phyloP scores from a whole-genome alignment of 2,888 invertebrate genomes.

The Aspidiotus destructor region DNA sequence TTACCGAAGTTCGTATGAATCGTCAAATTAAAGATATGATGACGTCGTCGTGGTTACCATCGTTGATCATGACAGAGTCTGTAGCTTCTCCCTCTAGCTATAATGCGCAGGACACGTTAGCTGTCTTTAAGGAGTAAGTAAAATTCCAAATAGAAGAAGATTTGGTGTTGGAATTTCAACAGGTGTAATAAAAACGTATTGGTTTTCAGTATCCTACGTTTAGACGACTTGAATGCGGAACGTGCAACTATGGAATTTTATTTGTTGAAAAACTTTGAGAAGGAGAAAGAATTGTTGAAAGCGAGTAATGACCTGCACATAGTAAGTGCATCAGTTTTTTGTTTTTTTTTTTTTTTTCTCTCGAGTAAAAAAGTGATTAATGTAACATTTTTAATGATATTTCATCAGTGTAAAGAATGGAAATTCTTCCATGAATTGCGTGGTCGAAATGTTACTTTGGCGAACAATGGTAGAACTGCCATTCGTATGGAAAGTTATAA shows the following conservation, averaged over 20 bases:
- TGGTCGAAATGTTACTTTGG: constrained; percentile 67
- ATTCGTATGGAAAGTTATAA: constrained; percentile 71
- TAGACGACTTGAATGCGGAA: constrained; percentile 25
- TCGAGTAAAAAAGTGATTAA: too few relatives aligned
- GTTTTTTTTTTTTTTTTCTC: not conserved
- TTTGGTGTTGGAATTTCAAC: not conserved
- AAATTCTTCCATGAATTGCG: constrained; percentile 52
- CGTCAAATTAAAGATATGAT: constrained; percentile 24
- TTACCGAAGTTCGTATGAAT: constrained; percentile 20
- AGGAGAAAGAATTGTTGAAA: constrained; percentile 4
- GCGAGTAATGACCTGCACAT: not conserved
- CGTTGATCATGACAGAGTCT: constrained; percentile 4
- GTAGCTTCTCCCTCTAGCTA: constrained; percentile 15
- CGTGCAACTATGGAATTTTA: constrained; percentile 23
- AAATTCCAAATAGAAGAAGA: not conserved
- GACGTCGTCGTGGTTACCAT: constrained; percentile 13
- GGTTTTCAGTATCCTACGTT: not conserved
- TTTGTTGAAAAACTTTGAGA: constrained; percentile 24
- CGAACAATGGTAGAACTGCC: constrained; percentile 56
- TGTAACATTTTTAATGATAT: not conserved
- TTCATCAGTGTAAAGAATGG: constrained; percentile 17
- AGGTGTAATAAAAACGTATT: not conserved
- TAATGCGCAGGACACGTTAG: constrained; percentile 15
- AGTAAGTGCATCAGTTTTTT: not conserved
- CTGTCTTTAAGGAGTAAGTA: constrained; percentile 22